Evolutionary conservation across 2,113 vertebrate species (phyloP), one percentile per base, ranked within the genome.

Genomic region (Stigmatopora argus): DNA sequence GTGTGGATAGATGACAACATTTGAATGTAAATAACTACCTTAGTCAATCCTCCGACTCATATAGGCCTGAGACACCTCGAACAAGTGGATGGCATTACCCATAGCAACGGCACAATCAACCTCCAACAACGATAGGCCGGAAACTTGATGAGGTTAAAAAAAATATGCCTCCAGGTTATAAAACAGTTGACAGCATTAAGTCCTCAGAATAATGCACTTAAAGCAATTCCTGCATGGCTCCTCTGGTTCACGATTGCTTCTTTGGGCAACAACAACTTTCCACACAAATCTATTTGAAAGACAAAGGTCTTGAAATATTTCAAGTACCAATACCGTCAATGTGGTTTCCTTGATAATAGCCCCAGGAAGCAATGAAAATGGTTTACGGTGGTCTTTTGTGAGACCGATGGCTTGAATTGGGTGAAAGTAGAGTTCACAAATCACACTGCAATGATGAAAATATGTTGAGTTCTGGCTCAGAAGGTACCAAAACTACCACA

Each of bases 1-100:
- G 85, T 77, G 83, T 81, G 71, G 80, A 86, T 83, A 78, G 80
- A 87, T 82, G 77, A 70, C 71, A 48, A 67, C 21, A 65, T 70
- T 64, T 59, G 74, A 69, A 79, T 78, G 76, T 83, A 80, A 84
- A 85, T 83, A 86, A 81, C 81, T 80, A 60, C 67, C 63, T 48
- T 65, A 11, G 57, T 73, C n/a, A 78, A 62, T 35, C 61, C 72
- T 71, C 51, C 41, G 58, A 64, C 59, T 68, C 67, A 53, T 12
- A 69, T 31, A 75, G 34, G 19, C 64, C 78, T 7, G 45, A 52
- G 35, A 26, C 65, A 49, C 55, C 46, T 51, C 26, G 3, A 79
- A 57, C 47, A 47, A 67, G 48, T 45, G 49, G 61, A 70, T 4
- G 31, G 66, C 47, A 69, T 71, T 71, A 53, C 21, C 73, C 65